These are phyloP conservation scores for Huso huso DNA, from an alignment of 2,797 vertebrate species.

Conservation along the genomic window DNA sequence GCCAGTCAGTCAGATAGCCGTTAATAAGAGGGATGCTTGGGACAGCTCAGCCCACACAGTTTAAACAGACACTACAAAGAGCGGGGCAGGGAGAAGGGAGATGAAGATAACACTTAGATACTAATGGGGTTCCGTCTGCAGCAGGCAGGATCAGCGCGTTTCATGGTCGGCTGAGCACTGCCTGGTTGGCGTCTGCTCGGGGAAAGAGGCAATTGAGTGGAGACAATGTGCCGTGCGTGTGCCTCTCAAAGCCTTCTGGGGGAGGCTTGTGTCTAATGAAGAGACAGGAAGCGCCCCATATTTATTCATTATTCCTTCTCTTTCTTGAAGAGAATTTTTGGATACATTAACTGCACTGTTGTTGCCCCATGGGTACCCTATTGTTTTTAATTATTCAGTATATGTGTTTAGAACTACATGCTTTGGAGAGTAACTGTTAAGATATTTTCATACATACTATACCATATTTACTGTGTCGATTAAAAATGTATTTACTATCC, in stretches of 20 bases:
- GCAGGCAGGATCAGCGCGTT: neutral
- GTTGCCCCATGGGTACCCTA: too few relatives aligned
- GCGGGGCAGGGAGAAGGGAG: neutral
- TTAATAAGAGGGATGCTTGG: neutral
- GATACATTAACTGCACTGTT: too few relatives aligned
- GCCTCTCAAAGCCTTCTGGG: neutral
- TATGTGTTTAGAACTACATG: too few relatives aligned
- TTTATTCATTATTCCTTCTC: too few relatives aligned
- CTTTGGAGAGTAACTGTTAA: too few relatives aligned
- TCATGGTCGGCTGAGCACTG: constrained; percentile 7
- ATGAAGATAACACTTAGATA: neutral
- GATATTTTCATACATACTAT: too few relatives aligned
- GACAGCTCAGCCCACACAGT: neutral
- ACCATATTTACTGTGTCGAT: too few relatives aligned
- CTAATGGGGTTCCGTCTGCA: neutral
- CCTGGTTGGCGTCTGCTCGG: constrained; percentile 6
- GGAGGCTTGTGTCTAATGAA: constrained; percentile 11
- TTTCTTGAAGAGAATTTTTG: too few relatives aligned
- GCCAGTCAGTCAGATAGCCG: too few relatives aligned
- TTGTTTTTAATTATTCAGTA: too few relatives aligned
- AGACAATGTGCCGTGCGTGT: constrained; percentile 24
- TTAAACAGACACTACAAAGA: neutral
- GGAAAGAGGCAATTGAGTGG: constrained; percentile 23
- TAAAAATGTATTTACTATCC: too few relatives aligned
- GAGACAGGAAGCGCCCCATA: neutral